Evolutionary conservation across 2,888 invertebrate species (phyloP).

Genomic region (Eupithecia subfuscata): DNA sequence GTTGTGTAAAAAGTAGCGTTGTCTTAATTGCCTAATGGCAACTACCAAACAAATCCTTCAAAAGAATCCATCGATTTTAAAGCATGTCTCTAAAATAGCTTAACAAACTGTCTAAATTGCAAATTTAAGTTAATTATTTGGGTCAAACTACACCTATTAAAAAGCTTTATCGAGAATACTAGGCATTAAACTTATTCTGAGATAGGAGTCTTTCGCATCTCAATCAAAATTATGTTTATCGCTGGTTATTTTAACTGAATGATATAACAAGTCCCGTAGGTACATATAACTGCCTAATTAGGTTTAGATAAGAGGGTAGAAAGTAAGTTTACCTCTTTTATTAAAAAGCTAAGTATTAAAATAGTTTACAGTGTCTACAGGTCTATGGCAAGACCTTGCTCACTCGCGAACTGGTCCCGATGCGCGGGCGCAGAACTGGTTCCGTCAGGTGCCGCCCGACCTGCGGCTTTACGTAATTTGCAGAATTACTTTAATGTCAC

Average conservation of each 20-base stretch:
- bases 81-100: neutral
- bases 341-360: neutral
- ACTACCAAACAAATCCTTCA: neutral
- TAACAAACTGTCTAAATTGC: neutral
- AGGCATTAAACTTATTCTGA: neutral
- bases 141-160: neutral
- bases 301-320: neutral
- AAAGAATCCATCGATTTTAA: neutral
- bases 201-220: neutral
- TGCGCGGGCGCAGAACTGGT: conserved; percentile 55
- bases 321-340: neutral
- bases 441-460: conserved; percentile 60
- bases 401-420: conserved; percentile 68
- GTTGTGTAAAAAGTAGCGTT: conserved; percentile 1
- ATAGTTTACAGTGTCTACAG: conserved; percentile 38
- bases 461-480: conserved; percentile 66
- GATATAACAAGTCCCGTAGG: neutral
- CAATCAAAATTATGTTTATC: neutral
- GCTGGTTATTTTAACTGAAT: neutral
- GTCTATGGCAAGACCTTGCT: conserved; percentile 76
- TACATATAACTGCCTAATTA: neutral
- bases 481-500: conserved; percentile 56
- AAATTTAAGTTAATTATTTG: neutral
- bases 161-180: neutral
- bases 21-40: neutral